Base-by-base conservation (phyloP, 53 echinoderm and acorn worm species). In the Actinopyga echinites region DNA sequence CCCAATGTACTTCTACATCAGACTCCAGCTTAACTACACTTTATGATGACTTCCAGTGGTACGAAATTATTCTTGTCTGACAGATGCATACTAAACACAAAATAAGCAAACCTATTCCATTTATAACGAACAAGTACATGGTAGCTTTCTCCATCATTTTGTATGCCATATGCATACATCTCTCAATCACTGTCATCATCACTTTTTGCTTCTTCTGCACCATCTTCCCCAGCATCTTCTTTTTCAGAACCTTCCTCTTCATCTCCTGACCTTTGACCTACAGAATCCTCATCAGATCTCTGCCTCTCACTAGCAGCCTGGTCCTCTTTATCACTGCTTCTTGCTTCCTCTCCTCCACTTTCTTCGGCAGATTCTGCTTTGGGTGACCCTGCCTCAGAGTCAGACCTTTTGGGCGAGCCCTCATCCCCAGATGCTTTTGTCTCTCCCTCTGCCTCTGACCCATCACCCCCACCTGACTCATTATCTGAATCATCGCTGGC, bases 121-220 rank as follows among this genome's bases (percentile, higher is more conserved):
- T n/a, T n/a, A n/a, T n/a, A n/a, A n/a, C n/a, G n/a, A n/a, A n/a
- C n/a, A n/a, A n/a, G n/a, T n/a, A n/a, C n/a, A n/a, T n/a, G n/a
- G n/a, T n/a, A n/a, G n/a, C n/a, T n/a, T n/a, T n/a, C n/a, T n/a
- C n/a, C n/a, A n/a, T n/a, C n/a, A n/a, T n/a, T n/a, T n/a, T n/a
- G n/a, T n/a, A n/a, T n/a, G n/a, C n/a, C n/a, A n/a, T n/a, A 49
- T 17, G 17, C 49, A 49, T 49, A 2, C 13, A 49, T 53, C 25
- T 23, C 9, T 31, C 33, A 88, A 25, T 88, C 91, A 68, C 84
- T 88, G 38, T 87, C 85, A 28, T 87, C 91, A 84, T 69, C 85
- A 43, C 45, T 77, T 34, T n/a, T 67, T 3, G 64, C 88, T 49
- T 13, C 49, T 15, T 49, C 49, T 15, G 49, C 49, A 49, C 17